These are phyloP conservation scores for Parthenolecanium corni DNA, from an alignment of 2,888 invertebrate species.

Conservation along the genomic window DNA sequence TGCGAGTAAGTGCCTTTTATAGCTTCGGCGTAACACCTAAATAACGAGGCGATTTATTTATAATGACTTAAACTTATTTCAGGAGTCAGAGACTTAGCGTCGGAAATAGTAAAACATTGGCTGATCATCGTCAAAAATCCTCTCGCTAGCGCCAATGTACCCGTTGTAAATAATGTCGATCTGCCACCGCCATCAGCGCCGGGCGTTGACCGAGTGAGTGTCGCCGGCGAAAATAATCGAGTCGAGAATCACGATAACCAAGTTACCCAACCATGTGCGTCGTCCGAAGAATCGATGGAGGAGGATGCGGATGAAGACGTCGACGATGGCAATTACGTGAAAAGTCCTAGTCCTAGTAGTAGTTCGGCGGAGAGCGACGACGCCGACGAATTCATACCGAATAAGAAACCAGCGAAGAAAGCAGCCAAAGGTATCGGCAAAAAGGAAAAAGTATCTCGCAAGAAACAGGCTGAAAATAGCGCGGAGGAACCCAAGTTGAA, in stretches of 20 bases:
- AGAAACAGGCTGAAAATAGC: constrained; percentile 29
- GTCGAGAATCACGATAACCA: background rate
- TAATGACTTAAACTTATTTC: constrained; percentile 36
- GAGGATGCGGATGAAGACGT: background rate
- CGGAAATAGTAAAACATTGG: constrained; percentile 79
- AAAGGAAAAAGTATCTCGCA: constrained; percentile 31
- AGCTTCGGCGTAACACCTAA: no score
- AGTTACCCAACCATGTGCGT: background rate
- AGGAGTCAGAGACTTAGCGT: constrained; percentile 67
- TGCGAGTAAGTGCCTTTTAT: constrained; percentile 54
- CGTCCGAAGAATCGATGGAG: constrained; percentile 3
- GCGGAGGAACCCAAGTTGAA: constrained; percentile 32
- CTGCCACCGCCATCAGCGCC: background rate
- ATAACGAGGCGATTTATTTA: no score
- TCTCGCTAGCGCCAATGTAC: constrained; percentile 35
- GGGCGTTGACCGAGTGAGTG: no score
- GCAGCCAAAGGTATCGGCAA: constrained; percentile 7
- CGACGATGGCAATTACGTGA: constrained; percentile 7
- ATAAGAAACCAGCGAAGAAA: constrained; percentile 9
- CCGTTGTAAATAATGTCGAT: constrained; percentile 9
- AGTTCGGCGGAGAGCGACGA: constrained; percentile 16
- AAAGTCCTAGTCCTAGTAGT: constrained; percentile 22
- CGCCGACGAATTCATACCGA: constrained; percentile 14
- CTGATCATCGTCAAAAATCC: constrained; percentile 69
- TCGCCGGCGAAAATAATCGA: background rate